phyloP scores from a whole-genome alignment of 1,140 invertebrate genomes.

The Vanessa atalanta region DNA sequence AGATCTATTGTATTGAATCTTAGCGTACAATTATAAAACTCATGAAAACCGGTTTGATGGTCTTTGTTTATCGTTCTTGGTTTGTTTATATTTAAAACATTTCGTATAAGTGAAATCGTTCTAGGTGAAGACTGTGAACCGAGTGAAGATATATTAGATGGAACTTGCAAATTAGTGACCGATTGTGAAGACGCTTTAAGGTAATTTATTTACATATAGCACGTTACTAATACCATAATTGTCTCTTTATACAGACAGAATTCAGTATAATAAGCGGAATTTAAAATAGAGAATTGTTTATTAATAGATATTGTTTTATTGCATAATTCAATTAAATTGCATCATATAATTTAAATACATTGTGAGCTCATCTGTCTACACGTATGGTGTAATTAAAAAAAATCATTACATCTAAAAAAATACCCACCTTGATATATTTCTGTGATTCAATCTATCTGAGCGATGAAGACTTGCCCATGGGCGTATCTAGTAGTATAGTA shows the following conservation, averaged over 20 bases:
- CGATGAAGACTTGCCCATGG: too few relatives aligned
- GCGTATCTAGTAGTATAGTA: too few relatives aligned
- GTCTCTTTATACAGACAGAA: too few relatives aligned
- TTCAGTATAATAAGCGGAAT: too few relatives aligned
- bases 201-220: not conserved
- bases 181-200: not conserved
- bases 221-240: not conserved
- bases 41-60: not conserved
- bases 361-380: too few relatives aligned
- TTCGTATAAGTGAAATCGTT: not conserved
- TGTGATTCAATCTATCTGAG: not conserved
- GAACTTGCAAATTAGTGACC: constrained; percentile 3
- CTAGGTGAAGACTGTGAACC: not conserved
- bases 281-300: too few relatives aligned
- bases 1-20: too few relatives aligned
- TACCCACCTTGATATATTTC: not conserved
- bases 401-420: not conserved
- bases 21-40: not conserved
- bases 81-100: not conserved
- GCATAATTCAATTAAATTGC: too few relatives aligned
- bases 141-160: not conserved
- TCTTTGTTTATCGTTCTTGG: not conserved
- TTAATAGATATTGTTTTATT: too few relatives aligned
- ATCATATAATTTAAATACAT: too few relatives aligned
- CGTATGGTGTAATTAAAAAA: not conserved